Evolutionary conservation across 2,113 vertebrate species (phyloP), one percentile per base, ranked within the genome.

Genomic region (Seriola rivoliana): DNA sequence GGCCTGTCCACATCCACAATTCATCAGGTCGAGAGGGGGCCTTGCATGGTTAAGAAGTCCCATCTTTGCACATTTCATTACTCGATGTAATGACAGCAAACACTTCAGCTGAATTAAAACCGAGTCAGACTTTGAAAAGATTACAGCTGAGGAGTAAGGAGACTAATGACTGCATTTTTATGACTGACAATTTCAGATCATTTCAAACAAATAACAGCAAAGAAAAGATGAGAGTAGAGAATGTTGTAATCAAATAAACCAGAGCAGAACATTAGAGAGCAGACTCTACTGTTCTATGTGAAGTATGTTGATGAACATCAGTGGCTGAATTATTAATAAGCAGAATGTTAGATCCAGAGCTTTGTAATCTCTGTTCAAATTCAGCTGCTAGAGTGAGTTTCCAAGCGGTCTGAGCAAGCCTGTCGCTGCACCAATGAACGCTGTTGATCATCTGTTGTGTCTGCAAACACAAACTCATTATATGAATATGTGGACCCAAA

Each of bases 261-360:
- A 50, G 46, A 63, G 3, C 6, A 48, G 14, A 50, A 10, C 32
- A 34, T 8, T 19, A 7, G 14, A 58, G 40, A 55, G 7, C 19
- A 36, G 42, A 25, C 38, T 38, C 3, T 21, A 21, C 34, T 8
- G 14, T 36, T 55, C 75, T 13, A n/a, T 34, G 23, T 12, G 16
- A 58, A 46, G 29, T 32, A 25, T 78, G 57, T 55, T 59, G 25
- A 76, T 64, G n/a, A 75, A 82, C 54, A 66, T 25, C 54, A 19
- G 4, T 2, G 1, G 4, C 34, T 84, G 59, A 84, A 86, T 85
- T 65, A 84, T 82, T 85, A 48, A 87, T 80, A 1, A 69, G 60
- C 71, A 36, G 71, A 69, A 55, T 64, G 71, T 54, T 52, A 65
- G 13, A 75, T 50, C 2, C 21, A 46, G n/a, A 62, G 57, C 62